Percentiles rank a stretch among this genome's conserved stretches.
These are phyloP conservation scores for Napeogenes inachia DNA, from an alignment of 2,888 invertebrate genomes.

Conservation along the genomic window DNA sequence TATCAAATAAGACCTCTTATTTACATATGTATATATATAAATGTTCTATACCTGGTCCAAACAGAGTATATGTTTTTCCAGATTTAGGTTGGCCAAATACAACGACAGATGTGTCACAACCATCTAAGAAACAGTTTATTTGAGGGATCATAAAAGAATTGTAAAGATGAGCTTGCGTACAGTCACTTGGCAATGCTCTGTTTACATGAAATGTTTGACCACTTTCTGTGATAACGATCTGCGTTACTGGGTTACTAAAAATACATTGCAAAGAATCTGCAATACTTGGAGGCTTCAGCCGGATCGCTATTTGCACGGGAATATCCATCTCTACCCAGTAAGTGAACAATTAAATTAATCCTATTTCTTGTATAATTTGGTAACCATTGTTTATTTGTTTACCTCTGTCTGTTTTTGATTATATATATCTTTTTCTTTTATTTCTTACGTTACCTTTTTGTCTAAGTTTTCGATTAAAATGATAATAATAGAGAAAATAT, in stretches of 20 bases:
- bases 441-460: not conserved
- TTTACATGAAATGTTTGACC: slow-evolving; percentile 77
- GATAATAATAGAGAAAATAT: not conserved
- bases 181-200: slow-evolving; percentile 76
- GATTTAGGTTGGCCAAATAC: slow-evolving; percentile 81
- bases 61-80: slow-evolving; percentile 85
- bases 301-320: slow-evolving; percentile 84
- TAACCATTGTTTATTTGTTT: not conserved
- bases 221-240: slow-evolving; percentile 78
- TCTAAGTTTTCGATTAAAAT: not conserved
- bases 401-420: not conserved
- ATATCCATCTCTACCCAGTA: slow-evolving; percentile 78
- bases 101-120: slow-evolving; percentile 85
- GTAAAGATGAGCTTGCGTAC: slow-evolving; percentile 80
- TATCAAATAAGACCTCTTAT: too few species aligned
- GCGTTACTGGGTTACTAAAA: slow-evolving; percentile 77
- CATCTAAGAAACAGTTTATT: slow-evolving; percentile 82
- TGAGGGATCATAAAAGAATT: slow-evolving; percentile 81
- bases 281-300: slow-evolving; percentile 79
- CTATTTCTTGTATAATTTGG: too few species aligned
- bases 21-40: too few species aligned
- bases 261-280: slow-evolving; percentile 77
- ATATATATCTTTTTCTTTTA: not conserved
- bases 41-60: slow-evolving; percentile 79
- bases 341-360: too few species aligned